Percentiles rank a stretch among this genome's conserved stretches.
Conservation (phyloP, 2,113 vertebrate genomes). For the Emydocephalus ijimae region DNA sequence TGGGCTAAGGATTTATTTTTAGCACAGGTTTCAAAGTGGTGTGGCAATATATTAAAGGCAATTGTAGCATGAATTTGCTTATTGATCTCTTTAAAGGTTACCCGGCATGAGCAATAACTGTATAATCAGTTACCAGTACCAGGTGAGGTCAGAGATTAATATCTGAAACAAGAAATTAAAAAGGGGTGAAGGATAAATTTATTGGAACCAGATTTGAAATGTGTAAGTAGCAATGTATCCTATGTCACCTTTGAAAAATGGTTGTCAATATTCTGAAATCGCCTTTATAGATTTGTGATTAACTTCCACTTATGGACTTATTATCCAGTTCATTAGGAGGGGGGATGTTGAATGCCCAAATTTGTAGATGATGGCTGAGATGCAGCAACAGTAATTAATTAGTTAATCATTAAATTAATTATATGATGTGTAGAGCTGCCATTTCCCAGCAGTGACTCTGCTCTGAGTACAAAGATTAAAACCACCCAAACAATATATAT, state of each 20-base stretch:
- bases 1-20: background rate
- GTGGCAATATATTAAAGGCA: constrained; percentile 4
- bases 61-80: constrained; percentile 32
- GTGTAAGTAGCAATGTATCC: constrained; percentile 59
- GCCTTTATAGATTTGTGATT: constrained; percentile 72
- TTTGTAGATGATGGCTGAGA: constrained; percentile 60
- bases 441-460: background rate
- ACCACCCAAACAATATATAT: background rate
- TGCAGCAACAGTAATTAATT: constrained; percentile 45
- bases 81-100: constrained; percentile 33
- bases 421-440: background rate
- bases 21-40: background rate
- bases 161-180: constrained; percentile 53
- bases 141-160: constrained; percentile 31
- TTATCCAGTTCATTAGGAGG: constrained; percentile 63
- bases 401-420: constrained; percentile 33
- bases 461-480: background rate
- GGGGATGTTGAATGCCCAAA: constrained; percentile 57
- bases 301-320: constrained; percentile 72
- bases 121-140: constrained; percentile 24
- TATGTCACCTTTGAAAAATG: constrained; percentile 59
- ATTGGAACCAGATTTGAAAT: constrained; percentile 55
- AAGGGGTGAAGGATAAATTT: constrained; percentile 55
- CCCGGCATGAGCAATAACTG: background rate
- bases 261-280: constrained; percentile 69